Base-by-base conservation (phyloP, 2,113 vertebrate genomes). In the Nannobrachium achirus region DNA sequence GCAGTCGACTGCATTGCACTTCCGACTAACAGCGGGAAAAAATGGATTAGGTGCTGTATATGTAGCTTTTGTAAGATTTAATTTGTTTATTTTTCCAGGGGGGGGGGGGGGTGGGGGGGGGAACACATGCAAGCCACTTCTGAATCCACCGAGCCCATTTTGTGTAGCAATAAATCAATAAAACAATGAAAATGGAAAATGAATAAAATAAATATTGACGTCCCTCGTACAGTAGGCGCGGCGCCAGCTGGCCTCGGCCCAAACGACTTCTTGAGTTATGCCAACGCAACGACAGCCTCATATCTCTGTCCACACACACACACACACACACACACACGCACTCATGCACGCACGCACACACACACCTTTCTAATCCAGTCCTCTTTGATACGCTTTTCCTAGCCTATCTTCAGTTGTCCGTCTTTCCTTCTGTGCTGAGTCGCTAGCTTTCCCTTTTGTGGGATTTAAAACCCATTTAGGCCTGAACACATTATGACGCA, bases 361-460 rank as follows among this genome's bases (percentile, higher is more conserved):
- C 40, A 19, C 57, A 59, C 78, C 80, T 86, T 82, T 83, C 84
- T 88, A 86, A 89, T 91, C 83, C 76, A 86, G 74, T 89, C 78
- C 63, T 83, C 76, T 86, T 82, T 84, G 86, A 85, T 85, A 76
- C 67, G 81, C 79, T 74, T 81, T 79, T 88, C 79, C 72, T 76
- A 81, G 75, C 78, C 82, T 86, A 87, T 89, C 87, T 89, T 89
- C 88, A 81, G 63, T 88, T 85, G 84, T 89, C 83, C 87, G 86
- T 91, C 87, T 88, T 87, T 85, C 69, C 81, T 71, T 81, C 75
- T 83, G 75, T 62, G 73, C 81, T 66, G 74, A 58, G 70, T 84
- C 65, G 66, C 76, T 76, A 41, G 75, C 71, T 75, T 83, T 83
- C 82, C 64, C 73, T 85, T 85, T 88, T 72, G 77, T 74, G 70